Percentiles rank a stretch among this genome's conserved stretches.
Evolutionary conservation across 1,140 invertebrate genomes (phyloP).

Genomic region (Tetraneura akinire): DNA sequence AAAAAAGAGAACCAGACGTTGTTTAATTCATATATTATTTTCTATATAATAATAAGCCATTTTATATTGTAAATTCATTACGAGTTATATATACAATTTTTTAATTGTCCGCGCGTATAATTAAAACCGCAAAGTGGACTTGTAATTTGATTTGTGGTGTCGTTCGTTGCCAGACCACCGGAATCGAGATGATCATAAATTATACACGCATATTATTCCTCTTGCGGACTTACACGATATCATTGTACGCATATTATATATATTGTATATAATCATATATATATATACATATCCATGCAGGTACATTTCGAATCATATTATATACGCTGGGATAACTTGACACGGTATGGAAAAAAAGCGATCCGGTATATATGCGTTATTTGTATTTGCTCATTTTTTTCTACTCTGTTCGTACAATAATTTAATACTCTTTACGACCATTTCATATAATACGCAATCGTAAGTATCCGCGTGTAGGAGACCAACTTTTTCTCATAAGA

Average conservation of each 20-base stretch:
- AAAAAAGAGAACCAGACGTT: conserved; percentile 35
- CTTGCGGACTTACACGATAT: not conserved
- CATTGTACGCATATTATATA: not conserved
- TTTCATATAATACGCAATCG: no score
- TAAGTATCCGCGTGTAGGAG: not conserved
- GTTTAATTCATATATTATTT: conserved; percentile 45
- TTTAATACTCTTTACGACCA: not conserved
- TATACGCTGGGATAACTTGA: not conserved
- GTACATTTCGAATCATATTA: no score
- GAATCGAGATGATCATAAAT: conserved; percentile 50
- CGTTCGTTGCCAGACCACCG: conserved; percentile 40
- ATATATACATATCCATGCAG: no score
- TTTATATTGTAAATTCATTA: conserved; percentile 51
- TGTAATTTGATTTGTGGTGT: conserved; percentile 46
- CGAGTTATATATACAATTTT: conserved; percentile 26
- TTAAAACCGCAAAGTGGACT: conserved; percentile 48
- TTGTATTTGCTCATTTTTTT: not conserved
- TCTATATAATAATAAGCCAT: conserved; percentile 11
- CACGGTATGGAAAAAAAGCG: not conserved
- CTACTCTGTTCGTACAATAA: not conserved
- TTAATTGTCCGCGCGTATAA: conserved; percentile 40
- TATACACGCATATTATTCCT: not conserved
- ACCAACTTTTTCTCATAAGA: not conserved
- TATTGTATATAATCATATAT: no score
- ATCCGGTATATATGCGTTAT: not conserved